Percentiles rank a stretch among this genome's conserved stretches.
These are phyloP conservation scores for Diploscapter pachys DNA, from an alignment of 1,140 invertebrate species.

Conservation along the genomic window DNA sequence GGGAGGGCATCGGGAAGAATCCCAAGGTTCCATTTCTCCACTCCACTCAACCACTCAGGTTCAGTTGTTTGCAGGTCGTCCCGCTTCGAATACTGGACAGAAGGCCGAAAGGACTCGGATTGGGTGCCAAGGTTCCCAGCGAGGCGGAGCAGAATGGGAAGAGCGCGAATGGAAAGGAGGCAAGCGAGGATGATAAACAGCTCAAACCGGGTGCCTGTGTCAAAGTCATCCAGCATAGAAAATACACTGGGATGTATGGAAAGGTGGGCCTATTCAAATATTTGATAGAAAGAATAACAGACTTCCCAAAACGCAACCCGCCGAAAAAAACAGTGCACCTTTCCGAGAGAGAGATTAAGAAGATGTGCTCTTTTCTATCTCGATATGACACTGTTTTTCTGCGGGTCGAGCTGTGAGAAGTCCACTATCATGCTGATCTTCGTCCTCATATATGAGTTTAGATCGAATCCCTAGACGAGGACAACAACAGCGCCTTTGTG, in stretches of 20 bases:
- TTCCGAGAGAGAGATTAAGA: too few species aligned
- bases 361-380: not conserved
- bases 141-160: not conserved
- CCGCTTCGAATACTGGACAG: slow-evolving; percentile 19
- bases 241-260: slow-evolving; percentile 26
- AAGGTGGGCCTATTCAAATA: not conserved
- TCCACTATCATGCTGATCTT: too few species aligned
- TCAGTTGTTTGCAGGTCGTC: slow-evolving; percentile 14
- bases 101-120: slow-evolving; percentile 32
- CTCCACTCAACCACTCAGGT: not conserved
- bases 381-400: not conserved
- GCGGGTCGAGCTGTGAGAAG: too few species aligned
- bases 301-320: too few species aligned
- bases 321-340: too few species aligned
- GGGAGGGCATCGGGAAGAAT: slow-evolving; percentile 32
- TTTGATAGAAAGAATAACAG: too few species aligned
- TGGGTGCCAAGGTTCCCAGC: slow-evolving; percentile 22
- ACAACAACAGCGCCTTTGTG: slow-evolving; percentile 19
- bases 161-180: slow-evolving; percentile 3
- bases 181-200: slow-evolving; percentile 13
- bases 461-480: slow-evolving; percentile 31
- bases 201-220: not conserved
- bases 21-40: slow-evolving; percentile 5
- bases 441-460: not conserved
- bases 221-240: slow-evolving; percentile 8